A percentile compares a stretch with the other conserved stretches of the same genome.
These are phyloP conservation scores for Achlya flavicornis DNA, from an alignment of 2,888 invertebrate genomes.

Conservation along the genomic window DNA sequence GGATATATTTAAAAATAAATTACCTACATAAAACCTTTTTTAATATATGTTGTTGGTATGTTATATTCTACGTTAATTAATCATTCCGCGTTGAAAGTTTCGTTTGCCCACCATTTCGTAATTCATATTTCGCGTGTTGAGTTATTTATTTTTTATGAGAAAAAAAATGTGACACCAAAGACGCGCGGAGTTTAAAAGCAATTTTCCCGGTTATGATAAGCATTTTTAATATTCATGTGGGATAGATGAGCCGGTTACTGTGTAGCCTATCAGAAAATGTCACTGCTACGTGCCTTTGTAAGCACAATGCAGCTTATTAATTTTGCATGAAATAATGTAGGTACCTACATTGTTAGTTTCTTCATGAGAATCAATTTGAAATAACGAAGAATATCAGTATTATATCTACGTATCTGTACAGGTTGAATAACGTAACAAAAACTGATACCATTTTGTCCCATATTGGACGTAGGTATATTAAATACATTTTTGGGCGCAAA, in stretches of 20 bases:
- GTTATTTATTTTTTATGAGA: constrained; percentile 29
- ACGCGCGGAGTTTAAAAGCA: constrained; percentile 43
- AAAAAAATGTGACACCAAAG: constrained; percentile 34
- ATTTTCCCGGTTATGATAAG: constrained; percentile 47
- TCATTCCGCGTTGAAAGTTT: constrained; percentile 34
- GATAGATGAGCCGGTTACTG: constrained; percentile 30
- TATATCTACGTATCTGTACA: too few species aligned
- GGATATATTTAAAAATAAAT: neutral
- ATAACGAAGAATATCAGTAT: too few species aligned
- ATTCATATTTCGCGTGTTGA: constrained; percentile 33
- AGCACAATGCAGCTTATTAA: neutral
- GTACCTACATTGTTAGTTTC: neutral
- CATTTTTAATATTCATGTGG: constrained; percentile 54
- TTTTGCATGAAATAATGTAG: neutral
- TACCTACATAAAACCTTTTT: neutral
- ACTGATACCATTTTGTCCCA: too few species aligned
- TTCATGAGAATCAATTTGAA: too few species aligned
- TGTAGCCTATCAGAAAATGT: constrained; percentile 17
- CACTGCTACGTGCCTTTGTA: constrained; percentile 17
- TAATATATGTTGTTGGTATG: neutral
- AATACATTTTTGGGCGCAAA: too few species aligned
- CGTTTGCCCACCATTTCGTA: constrained; percentile 24
- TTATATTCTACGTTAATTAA: constrained; percentile 24
- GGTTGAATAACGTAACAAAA: too few species aligned
- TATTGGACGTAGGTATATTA: too few species aligned